Conservation (phyloP, 2,888 invertebrate species). For the Hoplodrina ambigua region DNA sequence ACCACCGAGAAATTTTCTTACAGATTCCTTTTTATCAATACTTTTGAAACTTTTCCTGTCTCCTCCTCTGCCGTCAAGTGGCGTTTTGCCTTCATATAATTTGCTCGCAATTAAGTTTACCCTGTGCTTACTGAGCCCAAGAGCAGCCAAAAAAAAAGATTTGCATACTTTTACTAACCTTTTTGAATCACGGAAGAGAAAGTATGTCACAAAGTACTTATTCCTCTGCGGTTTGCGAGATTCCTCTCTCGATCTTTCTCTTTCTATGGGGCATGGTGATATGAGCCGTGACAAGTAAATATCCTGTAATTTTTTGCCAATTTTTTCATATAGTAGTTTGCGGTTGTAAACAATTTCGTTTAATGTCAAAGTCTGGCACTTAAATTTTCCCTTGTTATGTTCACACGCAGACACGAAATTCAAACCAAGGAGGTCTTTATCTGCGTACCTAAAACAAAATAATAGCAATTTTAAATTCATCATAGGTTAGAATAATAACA, state of each 20-base stretch:
- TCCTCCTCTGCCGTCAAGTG: slow-evolving; percentile 30
- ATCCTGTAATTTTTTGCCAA: slow-evolving; percentile 32
- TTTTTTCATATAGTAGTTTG: slow-evolving; percentile 25
- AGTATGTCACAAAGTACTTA: slow-evolving; percentile 29
- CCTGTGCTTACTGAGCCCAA: slow-evolving; percentile 31
- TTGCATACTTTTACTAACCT: slow-evolving; percentile 32
- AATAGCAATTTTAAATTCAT: slow-evolving; percentile 14
- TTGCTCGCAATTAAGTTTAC: slow-evolving; percentile 27
- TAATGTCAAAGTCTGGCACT: slow-evolving; percentile 18
- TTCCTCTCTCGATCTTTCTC: slow-evolving; percentile 12
- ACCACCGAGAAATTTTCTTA: slow-evolving; percentile 25
- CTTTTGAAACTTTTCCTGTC: slow-evolving; percentile 10
- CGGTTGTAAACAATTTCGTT: slow-evolving; percentile 37
- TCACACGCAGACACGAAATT: slow-evolving; percentile 31
- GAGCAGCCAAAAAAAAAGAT: slow-evolving; percentile 27
- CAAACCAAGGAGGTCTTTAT: slow-evolving; percentile 29
- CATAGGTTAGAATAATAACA: slow-evolving; percentile 16
- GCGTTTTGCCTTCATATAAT: slow-evolving; percentile 31
- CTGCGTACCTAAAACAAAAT: slow-evolving; percentile 28
- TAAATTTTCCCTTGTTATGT: slow-evolving; percentile 11
- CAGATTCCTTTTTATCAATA: slow-evolving; percentile 25
- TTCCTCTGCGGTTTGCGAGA: slow-evolving; percentile 23
- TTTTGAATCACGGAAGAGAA: slow-evolving; percentile 33
- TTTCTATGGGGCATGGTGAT: slow-evolving; percentile 23
- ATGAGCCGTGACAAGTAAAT: slow-evolving; percentile 29